These are phyloP conservation scores for Anabacerthia variegaticeps DNA, from an alignment of 2,797 vertebrate genomes.

Conservation along the genomic window DNA sequence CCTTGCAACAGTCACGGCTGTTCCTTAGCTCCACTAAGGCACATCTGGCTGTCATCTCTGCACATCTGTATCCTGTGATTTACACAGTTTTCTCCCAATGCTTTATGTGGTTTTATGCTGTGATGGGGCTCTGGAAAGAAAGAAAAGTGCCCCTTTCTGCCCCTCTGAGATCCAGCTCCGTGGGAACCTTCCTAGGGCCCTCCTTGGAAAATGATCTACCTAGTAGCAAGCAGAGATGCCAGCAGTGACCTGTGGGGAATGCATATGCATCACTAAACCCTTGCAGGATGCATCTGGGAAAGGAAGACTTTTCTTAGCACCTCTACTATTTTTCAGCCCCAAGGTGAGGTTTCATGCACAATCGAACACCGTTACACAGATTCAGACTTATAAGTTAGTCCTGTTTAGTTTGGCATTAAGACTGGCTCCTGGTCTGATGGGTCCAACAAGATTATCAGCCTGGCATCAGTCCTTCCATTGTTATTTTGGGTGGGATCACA, in stretches of 20 bases:
- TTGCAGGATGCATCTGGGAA: background rate
- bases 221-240: background rate
- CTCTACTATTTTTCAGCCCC: background rate
- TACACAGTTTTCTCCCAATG: background rate
- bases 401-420: background rate
- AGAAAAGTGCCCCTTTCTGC: background rate
- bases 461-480: background rate
- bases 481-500: background rate
- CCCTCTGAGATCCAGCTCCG: background rate
- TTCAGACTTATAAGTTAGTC: background rate
- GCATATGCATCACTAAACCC: background rate
- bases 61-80: constrained; percentile 17
- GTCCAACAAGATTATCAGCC: background rate
- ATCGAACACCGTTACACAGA: background rate
- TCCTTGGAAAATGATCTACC: fast-evolving
- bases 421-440: background rate
- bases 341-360: background rate
- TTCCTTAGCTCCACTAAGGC: background rate
- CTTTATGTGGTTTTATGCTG: background rate
- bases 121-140: background rate
- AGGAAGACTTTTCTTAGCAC: background rate
- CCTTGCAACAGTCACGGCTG: background rate
- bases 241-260: background rate
- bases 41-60: constrained; percentile 43
- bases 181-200: background rate